A percentile compares a stretch with the other conserved stretches of the same genome.
Conservation (phyloP, 2,888 invertebrate genomes). For the Lasioglossum oenotherae region DNA sequence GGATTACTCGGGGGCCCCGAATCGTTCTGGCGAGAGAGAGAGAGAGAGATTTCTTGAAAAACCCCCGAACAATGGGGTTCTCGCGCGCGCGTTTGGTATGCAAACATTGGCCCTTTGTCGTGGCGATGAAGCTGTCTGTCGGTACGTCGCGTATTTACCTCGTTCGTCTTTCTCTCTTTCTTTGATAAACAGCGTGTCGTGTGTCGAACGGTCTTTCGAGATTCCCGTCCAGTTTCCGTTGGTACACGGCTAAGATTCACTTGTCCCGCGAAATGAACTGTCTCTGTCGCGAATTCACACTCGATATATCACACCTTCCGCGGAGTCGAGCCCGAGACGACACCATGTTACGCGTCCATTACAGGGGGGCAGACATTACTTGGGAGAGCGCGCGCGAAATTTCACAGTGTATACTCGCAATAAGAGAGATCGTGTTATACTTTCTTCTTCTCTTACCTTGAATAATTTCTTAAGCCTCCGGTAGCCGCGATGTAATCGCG, state of each 20-base stretch:
- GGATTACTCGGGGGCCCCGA: conserved; percentile 7
- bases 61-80: conserved; percentile 20
- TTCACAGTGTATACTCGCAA: background rate
- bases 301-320: conserved; percentile 32
- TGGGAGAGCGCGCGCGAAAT: background rate
- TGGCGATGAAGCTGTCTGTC: conserved; percentile 4
- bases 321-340: background rate
- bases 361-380: background rate
- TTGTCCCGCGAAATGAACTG: background rate
- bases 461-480: conserved; percentile 83
- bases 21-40: conserved; percentile 22
- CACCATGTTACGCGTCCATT: conserved; percentile 13
- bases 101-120: conserved; percentile 18
- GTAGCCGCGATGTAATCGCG: conserved; percentile 84
- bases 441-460: conserved; percentile 80
- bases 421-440: background rate
- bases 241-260: conserved; percentile 23
- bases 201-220: background rate
- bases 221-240: conserved; percentile 17
- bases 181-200: conserved; percentile 28
- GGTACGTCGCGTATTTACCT: conserved; percentile 32
- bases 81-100: conserved; percentile 13
- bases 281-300: conserved; percentile 18
- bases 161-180: background rate
- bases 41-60: conserved; percentile 25